Evolutionary conservation across 2,888 invertebrate species (phyloP), one percentile per base, ranked within the genome.

Genomic region (Syrista parreyssii): DNA sequence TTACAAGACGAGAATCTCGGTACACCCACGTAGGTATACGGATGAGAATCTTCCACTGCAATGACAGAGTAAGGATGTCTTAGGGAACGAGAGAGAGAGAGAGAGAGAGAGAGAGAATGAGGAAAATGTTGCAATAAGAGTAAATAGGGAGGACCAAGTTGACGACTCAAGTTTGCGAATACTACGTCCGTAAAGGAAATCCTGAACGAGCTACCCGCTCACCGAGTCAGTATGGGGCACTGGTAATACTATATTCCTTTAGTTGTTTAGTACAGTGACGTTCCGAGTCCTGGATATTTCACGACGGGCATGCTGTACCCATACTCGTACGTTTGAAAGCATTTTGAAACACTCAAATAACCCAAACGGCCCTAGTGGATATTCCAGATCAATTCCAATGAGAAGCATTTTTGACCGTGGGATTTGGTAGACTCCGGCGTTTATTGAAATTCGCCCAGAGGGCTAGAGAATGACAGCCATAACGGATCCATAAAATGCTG

Each of bases 81-180:
- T 4, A 40, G 77, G 68, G 72, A 77, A 68, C 40, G 68, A 68
- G 55, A 76, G 68, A 33, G 68, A n/a, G 68, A 77, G 40, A 55
- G 74, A 68, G 40, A 68, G 68, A 74, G 76, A 71, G 76, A 73
- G 69, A 40, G 76, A 68, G 76, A 73, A 75, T 68, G 74, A 75
- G 55, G 74, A 68, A 77, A 33, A 75, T 40, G 68, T 68, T 30
- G 68, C 33, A 68, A 33, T 33, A 68, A 33, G 68, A 33, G 75
- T 68, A 68, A 68, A 71, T 30, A 32, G 23, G 30, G 75, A 68
- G 11, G 23, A 74, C 33, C 76, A 78, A 84, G 81, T 82, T 81
- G 82, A 83, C 83, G 80, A 82, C 80, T 82, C 80, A 78, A 82
- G 81, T 84, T 84, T 81, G 81, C 77, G 80, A 83, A 74, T 79